Percentiles rank a stretch among this genome's conserved stretches.
These are phyloP conservation scores for Crossocerus cetratus DNA, from an alignment of 2,888 invertebrate species.

Conservation along the genomic window DNA sequence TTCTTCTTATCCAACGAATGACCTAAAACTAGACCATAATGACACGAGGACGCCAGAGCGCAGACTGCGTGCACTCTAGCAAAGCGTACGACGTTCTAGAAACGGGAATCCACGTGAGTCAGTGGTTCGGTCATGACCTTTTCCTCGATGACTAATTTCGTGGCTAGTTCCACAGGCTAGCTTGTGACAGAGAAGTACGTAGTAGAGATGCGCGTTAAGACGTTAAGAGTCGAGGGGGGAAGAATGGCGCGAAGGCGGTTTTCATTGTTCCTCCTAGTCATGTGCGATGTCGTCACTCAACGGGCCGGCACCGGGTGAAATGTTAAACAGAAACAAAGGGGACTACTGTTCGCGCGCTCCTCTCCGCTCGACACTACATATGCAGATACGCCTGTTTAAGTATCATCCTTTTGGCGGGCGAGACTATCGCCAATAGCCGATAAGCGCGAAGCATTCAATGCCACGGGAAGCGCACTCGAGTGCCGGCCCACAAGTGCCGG, in stretches of 20 bases:
- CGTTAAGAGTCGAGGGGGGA: neutral
- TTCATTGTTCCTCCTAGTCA: conserved; percentile 42
- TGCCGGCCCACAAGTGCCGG: too few species aligned
- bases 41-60: too few species aligned
- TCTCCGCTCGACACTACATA: too few species aligned
- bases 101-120: conserved; percentile 47
- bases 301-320: conserved; percentile 19
- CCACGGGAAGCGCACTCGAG: too few species aligned
- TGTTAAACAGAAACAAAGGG: conserved; percentile 20
- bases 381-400: too few species aligned
- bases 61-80: too few species aligned
- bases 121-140: conserved; percentile 54
- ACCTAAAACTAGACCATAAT: too few species aligned
- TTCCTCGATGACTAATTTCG: conserved; percentile 52
- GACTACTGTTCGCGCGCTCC: conserved; percentile 10
- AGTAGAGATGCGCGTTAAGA: neutral
- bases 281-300: conserved; percentile 33
- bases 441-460: too few species aligned
- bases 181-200: too few species aligned
- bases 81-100: too few species aligned
- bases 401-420: neutral
- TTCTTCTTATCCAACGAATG: too few species aligned
- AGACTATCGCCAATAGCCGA: too few species aligned
- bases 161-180: neutral
- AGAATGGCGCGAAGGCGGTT: conserved; percentile 50